Evolutionary conservation across 1,140 invertebrate genomes (phyloP).

Genomic region (Orussus abietinus): DNA sequence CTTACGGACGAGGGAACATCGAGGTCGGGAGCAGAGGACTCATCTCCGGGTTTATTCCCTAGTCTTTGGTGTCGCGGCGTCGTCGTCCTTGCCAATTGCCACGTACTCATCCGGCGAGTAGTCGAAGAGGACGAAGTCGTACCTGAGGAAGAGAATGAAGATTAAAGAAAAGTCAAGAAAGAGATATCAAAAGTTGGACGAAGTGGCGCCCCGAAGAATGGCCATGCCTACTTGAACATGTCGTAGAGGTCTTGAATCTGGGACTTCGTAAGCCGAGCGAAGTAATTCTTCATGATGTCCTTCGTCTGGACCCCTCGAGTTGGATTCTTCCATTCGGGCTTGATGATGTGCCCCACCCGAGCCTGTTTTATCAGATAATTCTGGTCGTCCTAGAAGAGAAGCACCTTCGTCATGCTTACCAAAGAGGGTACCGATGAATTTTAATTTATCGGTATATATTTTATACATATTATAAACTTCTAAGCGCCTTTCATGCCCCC

Average conservation of each 20-base stretch:
- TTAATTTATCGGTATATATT: too few species aligned
- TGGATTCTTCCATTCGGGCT: constrained; percentile 78
- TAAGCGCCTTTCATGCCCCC: too few species aligned
- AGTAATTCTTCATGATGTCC: constrained; percentile 68
- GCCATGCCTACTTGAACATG: constrained; percentile 68
- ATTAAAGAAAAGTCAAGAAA: too few species aligned
- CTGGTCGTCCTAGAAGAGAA: constrained; percentile 69
- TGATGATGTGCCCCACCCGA: constrained; percentile 69
- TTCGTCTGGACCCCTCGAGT: constrained; percentile 69
- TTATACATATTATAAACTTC: too few species aligned
- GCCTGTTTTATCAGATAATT: constrained; percentile 75
- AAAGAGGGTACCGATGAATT: too few species aligned
- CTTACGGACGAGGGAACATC: constrained; percentile 22
- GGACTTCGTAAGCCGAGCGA: constrained; percentile 68
- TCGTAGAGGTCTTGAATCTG: constrained; percentile 75
- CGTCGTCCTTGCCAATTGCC: constrained; percentile 59
- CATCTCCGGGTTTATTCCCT: constrained; percentile 34
- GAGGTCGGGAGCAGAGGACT: constrained; percentile 8
- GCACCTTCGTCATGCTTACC: too few species aligned
- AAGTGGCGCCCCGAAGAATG: background rate
- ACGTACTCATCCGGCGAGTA: constrained; percentile 73
- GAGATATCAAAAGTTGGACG: background rate
- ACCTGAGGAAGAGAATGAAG: constrained; percentile 53
- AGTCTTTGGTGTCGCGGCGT: constrained; percentile 40
- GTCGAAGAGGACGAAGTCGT: constrained; percentile 81